phyloP scores from a whole-genome alignment of 2,113 vertebrate species.

The Gopherus evgoodei region DNA sequence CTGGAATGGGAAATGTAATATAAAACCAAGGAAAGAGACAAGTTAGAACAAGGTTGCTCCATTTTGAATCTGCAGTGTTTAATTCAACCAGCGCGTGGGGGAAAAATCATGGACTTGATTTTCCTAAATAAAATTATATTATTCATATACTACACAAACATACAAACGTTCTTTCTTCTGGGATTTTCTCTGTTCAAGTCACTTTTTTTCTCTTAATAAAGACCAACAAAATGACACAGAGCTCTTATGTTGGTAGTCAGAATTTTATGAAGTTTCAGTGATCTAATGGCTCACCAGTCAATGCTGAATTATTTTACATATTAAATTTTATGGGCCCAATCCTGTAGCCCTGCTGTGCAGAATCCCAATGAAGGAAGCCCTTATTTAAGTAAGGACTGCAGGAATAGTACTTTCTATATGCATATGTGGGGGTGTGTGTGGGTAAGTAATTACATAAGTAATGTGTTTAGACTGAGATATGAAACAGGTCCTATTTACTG shows the following conservation, averaged over 20 bases:
- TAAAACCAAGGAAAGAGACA: neutral
- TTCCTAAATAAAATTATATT: conserved; percentile 41
- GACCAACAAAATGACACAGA: neutral
- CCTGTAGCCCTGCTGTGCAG: conserved; percentile 51
- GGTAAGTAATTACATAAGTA: neutral
- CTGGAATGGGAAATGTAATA: neutral
- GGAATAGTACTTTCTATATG: neutral
- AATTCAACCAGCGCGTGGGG: conserved; percentile 25
- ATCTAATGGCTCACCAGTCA: conserved; percentile 50
- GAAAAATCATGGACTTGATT: neutral
- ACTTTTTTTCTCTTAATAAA: neutral
- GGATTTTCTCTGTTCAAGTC: conserved; percentile 21
- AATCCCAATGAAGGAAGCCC: conserved; percentile 26
- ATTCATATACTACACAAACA: conserved; percentile 38
- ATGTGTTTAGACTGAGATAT: neutral
- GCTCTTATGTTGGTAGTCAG: conserved; percentile 12
- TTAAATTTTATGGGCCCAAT: neutral
- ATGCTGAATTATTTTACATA: conserved; percentile 54
- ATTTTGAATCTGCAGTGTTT: neutral
- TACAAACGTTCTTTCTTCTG: conserved; percentile 35
- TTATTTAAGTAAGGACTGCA: neutral
- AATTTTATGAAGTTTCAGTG: neutral
- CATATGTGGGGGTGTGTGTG: neutral
- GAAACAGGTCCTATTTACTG: neutral
- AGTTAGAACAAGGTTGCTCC: neutral